Conservation (phyloP, 2,113 vertebrate species). For the Brachyhypopomus occidentalis region DNA sequence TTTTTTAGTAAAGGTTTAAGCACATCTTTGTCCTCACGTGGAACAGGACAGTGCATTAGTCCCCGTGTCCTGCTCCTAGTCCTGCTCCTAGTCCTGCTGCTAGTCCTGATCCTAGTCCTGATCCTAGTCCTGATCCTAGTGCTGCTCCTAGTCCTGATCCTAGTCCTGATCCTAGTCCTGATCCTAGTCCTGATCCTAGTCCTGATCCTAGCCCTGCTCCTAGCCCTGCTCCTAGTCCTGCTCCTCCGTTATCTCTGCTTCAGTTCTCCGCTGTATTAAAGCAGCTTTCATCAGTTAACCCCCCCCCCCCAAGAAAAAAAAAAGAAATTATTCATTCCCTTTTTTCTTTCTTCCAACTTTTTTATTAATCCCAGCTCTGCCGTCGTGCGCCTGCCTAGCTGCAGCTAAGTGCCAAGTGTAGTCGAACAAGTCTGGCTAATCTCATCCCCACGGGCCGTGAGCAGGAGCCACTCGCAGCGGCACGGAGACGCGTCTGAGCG, state of each 20-base stretch:
- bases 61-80: slow-evolving; percentile 19
- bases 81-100: neutral
- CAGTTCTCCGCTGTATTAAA: slow-evolving; percentile 62
- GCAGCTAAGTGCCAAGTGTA: slow-evolving; percentile 67
- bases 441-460: slow-evolving; percentile 53
- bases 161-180: slow-evolving; percentile 11
- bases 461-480: slow-evolving; percentile 25
- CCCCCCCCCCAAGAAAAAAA: neutral
- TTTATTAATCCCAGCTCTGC: slow-evolving; percentile 69
- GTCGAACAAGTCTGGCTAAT: slow-evolving; percentile 71
- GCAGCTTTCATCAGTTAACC: slow-evolving; percentile 68
- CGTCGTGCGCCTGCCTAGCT: slow-evolving; percentile 54
- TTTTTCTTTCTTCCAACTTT: slow-evolving; percentile 65
- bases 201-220: slow-evolving; percentile 19
- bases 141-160: slow-evolving; percentile 22
- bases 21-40: slow-evolving; percentile 36
- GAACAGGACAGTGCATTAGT: slow-evolving; percentile 51
- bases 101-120: slow-evolving; percentile 26
- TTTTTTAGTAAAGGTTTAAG: slow-evolving; percentile 26
- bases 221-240: slow-evolving; percentile 26
- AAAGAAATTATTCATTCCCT: slow-evolving; percentile 69
- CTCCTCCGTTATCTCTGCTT: slow-evolving; percentile 49
- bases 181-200: slow-evolving; percentile 7
- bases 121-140: slow-evolving; percentile 19
- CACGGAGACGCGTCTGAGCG: neutral